Evolutionary conservation across 2,113 vertebrate genomes (phyloP).

Genomic region (Naja naja): DNA sequence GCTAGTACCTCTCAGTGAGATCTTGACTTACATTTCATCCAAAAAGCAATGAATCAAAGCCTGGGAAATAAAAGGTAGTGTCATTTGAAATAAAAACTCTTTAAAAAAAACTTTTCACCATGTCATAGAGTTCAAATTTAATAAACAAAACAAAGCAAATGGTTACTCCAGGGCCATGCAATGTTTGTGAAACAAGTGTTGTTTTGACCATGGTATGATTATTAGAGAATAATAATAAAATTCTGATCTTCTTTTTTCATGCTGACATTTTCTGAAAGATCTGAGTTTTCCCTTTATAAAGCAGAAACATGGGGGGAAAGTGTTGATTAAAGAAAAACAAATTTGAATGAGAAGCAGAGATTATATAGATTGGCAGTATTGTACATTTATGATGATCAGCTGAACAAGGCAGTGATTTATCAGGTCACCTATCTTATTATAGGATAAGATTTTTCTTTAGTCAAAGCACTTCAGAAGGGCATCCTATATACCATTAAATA

Average conservation of each 20-base stretch:
- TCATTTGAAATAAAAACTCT: constrained; percentile 41
- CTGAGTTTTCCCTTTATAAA: neutral
- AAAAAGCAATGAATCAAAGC: constrained; percentile 66
- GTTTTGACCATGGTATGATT: neutral
- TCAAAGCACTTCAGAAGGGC: neutral
- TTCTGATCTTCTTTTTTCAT: neutral
- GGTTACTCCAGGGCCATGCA: neutral
- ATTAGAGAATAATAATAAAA: neutral
- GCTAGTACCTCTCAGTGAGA: constrained; percentile 65
- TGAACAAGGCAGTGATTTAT: neutral
- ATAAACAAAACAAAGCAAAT: neutral
- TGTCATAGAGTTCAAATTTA: constrained; percentile 19
- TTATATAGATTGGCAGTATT: neutral
- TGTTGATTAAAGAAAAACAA: neutral
- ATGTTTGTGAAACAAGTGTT: neutral
- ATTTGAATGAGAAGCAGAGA: neutral
- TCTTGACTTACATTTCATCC: constrained; percentile 62
- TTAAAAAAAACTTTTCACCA: neutral
- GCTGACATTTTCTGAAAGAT: neutral
- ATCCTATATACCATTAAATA: too few relatives aligned
- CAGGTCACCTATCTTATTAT: neutral
- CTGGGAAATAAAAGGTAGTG: constrained; percentile 44
- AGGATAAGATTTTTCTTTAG: neutral
- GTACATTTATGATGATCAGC: neutral
- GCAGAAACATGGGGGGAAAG: neutral